phyloP scores from a whole-genome alignment of 2,888 invertebrate genomes.

The Ochlodes sylvanus region DNA sequence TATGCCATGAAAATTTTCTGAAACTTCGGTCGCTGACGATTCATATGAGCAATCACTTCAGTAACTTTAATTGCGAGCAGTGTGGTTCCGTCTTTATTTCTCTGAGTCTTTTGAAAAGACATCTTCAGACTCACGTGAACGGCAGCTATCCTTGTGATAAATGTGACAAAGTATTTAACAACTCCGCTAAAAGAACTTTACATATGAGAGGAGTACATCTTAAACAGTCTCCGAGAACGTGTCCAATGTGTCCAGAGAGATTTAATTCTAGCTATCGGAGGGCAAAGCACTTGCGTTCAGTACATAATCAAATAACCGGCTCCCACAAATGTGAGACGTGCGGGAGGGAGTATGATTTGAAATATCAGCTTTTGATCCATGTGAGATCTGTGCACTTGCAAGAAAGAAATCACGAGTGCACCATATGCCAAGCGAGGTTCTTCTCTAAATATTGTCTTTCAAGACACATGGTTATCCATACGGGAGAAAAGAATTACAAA shows the following conservation, averaged over 20 bases:
- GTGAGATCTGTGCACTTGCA: conserved; percentile 69
- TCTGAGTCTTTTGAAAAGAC: conserved; percentile 57
- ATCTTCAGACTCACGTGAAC: conserved; percentile 62
- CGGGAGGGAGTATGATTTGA: conserved; percentile 66
- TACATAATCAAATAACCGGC: conserved; percentile 62
- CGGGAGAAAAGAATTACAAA: conserved; percentile 77
- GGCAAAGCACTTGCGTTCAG: conserved; percentile 66
- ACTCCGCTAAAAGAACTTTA: conserved; percentile 57
- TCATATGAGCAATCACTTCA: conserved; percentile 75
- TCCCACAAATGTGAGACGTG: conserved; percentile 66
- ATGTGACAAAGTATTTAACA: conserved; percentile 71
- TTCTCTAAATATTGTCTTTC: conserved; percentile 71
- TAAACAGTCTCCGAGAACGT: conserved; percentile 60
- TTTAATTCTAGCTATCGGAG: conserved; percentile 71
- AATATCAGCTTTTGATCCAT: conserved; percentile 66
- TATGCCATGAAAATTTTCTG: conserved; percentile 61
- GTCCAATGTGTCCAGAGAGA: conserved; percentile 69
- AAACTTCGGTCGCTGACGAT: conserved; percentile 65
- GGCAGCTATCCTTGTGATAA: conserved; percentile 68
- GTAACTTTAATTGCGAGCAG: conserved; percentile 71
- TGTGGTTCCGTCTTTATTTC: conserved; percentile 70
- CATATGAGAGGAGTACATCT: conserved; percentile 68
- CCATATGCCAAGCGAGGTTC: conserved; percentile 64
- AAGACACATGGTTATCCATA: conserved; percentile 79
- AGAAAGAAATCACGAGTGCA: conserved; percentile 69